Evolutionary conservation across 2,888 invertebrate genomes (phyloP), one percentile per base, ranked within the genome.

Genomic region (Tetheella fluctuosa): DNA sequence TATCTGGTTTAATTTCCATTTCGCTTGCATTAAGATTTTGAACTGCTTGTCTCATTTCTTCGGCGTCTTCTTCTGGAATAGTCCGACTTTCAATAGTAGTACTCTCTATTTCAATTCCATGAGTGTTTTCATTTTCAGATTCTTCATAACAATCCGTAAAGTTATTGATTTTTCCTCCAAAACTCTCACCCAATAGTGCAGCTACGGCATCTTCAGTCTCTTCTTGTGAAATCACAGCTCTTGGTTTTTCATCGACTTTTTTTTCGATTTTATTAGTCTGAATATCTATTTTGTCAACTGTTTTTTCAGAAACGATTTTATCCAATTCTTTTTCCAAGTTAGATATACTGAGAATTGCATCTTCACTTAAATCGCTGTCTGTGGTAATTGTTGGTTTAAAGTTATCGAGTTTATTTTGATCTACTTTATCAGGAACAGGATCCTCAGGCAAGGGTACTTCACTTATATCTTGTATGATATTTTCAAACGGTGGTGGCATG

Each of bases 161-260:
- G 13, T 89, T 81, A 60, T 93, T 92, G 57, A 84, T 86, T 76
- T 92, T 94, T 17, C 95, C 96, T 1, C 97, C 96, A 79, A 98
- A 97, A 70, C 97, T 97, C 85, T 97, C 97, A 28, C 97, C 97
- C 59, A 98, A 88, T 30, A 98, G 89, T 0, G 98, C 97, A 10
- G 97, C 97, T 0, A 98, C 98, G 0, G 98, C 98, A 84, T 97
- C 97, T 86, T 97, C 98, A 0, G 98, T 98, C 89, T 98, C 98
- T 90, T 98, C 98, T 86, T 98, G 98, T 0, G 97, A 98, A 76
- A 98, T 98, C 0, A 96, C 94, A 12, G 96, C 96, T 56, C 97
- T 94, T 0, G 96, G 96, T 79, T 97, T 97, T 77, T 97, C 97
- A 65, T 96, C 96, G 0, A 86, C 68, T 77, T 95, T 95, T 58